Percentiles rank a stretch among this genome's conserved stretches.
Evolutionary conservation across 2,797 vertebrate genomes (phyloP).

Genomic region (Parauchenoglanis ngamensis): DNA sequence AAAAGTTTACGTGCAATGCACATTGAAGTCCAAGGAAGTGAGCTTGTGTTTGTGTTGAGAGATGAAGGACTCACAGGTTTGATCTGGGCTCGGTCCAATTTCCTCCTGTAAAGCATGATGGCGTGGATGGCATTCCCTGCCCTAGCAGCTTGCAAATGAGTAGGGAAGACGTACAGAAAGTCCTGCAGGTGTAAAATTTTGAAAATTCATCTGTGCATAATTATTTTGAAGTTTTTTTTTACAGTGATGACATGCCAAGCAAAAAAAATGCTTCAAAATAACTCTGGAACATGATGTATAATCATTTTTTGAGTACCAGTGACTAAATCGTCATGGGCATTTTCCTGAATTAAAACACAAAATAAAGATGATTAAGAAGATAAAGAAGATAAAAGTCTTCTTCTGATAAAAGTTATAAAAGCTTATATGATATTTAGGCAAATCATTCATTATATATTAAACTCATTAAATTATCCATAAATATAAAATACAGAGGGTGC

Average conservation of each 20-base stretch:
- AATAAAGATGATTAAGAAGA: not conserved
- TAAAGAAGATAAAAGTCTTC: not conserved
- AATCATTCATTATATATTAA: not conserved
- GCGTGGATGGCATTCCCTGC: constrained; percentile 92
- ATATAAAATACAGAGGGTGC: not conserved
- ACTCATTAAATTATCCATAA: not conserved
- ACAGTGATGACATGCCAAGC: not conserved
- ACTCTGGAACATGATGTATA: not conserved
- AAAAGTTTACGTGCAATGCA: not conserved
- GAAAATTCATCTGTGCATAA: not conserved
- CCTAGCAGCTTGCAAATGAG: constrained; percentile 86
- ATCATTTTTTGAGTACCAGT: not conserved
- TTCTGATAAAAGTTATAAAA: not conserved
- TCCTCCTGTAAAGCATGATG: constrained; percentile 89
- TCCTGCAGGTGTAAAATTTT: constrained; percentile 73
- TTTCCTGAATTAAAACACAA: not conserved
- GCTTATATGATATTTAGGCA: not conserved
- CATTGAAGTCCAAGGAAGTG: not conserved
- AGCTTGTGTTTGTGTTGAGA: not conserved
- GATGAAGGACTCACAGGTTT: constrained; percentile 82
- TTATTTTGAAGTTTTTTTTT: no score
- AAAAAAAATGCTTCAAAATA: not conserved
- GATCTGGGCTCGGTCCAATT: constrained; percentile 92
- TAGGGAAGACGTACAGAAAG: constrained; percentile 85
- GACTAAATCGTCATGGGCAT: not conserved